Percentiles rank a stretch among this genome's conserved stretches.
phyloP scores from a whole-genome alignment of 2,113 vertebrate species.

The Alethe diademata region DNA sequence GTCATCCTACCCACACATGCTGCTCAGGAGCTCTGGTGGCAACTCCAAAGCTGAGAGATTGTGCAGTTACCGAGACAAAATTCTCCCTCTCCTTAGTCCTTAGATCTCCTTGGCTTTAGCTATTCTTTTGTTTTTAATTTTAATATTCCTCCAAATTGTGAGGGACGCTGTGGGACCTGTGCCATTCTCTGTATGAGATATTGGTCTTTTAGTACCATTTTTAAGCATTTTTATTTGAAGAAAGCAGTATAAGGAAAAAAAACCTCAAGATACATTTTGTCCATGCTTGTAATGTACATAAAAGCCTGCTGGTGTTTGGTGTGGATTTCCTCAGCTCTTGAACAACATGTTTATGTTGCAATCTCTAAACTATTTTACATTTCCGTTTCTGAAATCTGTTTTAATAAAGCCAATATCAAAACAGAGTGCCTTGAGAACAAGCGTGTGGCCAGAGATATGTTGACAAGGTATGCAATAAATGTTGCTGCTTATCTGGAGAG shows the following conservation, averaged over 20 bases:
- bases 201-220: background rate
- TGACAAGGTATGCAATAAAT: conserved; percentile 35
- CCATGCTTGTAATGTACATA: background rate
- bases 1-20: background rate
- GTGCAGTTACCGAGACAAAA: background rate
- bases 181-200: background rate
- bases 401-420: conserved; percentile 30
- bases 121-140: background rate
- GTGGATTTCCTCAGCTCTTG: background rate
- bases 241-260: background rate
- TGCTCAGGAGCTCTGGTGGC: background rate
- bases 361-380: conserved; percentile 14
- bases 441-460: background rate
- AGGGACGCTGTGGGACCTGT: background rate
- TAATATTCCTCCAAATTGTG: background rate
- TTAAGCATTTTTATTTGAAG: background rate
- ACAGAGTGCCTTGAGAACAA: conserved; percentile 43
- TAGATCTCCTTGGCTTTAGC: background rate
- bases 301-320: background rate
- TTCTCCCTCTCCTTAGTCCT: background rate
- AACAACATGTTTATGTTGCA: background rate
- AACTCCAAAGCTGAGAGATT: background rate
- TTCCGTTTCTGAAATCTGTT: conserved; percentile 22
- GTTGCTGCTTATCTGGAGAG: conserved; percentile 52
- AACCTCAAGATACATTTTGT: background rate